Evolutionary conservation across 2,797 vertebrate species (phyloP).

Genomic region (Enteromius paludinosus): DNA sequence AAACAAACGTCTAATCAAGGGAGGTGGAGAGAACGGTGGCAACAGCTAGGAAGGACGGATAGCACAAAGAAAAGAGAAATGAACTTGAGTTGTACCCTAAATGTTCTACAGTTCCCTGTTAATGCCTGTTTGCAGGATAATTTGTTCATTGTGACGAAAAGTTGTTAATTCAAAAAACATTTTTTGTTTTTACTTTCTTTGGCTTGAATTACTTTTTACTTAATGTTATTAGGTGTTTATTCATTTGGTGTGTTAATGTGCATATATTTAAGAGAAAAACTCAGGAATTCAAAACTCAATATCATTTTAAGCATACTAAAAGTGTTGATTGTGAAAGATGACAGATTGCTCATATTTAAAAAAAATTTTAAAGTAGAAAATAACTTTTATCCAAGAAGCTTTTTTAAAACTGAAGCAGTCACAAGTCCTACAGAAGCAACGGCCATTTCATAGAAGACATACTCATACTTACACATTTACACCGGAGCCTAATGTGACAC

Average conservation of each 20-base stretch:
- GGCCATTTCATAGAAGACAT: background rate
- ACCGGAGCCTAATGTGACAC: constrained; percentile 33
- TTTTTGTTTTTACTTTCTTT: constrained; percentile 40
- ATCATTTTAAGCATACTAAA: background rate
- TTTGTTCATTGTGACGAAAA: background rate
- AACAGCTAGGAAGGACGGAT: constrained; percentile 79
- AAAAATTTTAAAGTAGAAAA: background rate
- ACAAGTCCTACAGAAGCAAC: background rate
- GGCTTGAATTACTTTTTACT: constrained; percentile 45
- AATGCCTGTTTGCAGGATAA: constrained; percentile 2
- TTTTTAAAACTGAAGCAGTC: background rate
- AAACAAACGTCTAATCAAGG: constrained; percentile 95
- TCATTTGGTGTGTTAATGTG: constrained; percentile 40
- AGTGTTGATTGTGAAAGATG: background rate
- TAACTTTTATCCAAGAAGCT: background rate
- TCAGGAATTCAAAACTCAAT: constrained; percentile 38
- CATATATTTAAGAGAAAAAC: constrained; percentile 32
- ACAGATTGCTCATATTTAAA: background rate
- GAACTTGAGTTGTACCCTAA: constrained; percentile 10
- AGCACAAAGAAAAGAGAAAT: constrained; percentile 26
- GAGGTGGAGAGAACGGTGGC: constrained; percentile 79
- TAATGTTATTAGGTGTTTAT: constrained; percentile 31
- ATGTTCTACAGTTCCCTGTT: constrained; percentile 17
- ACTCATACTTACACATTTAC: background rate
- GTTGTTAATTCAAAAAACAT: constrained; percentile 26